Evolutionary conservation across 2,797 vertebrate genomes (phyloP), one percentile per base, ranked within the genome.

Genomic region (Sebastes flavidus): DNA sequence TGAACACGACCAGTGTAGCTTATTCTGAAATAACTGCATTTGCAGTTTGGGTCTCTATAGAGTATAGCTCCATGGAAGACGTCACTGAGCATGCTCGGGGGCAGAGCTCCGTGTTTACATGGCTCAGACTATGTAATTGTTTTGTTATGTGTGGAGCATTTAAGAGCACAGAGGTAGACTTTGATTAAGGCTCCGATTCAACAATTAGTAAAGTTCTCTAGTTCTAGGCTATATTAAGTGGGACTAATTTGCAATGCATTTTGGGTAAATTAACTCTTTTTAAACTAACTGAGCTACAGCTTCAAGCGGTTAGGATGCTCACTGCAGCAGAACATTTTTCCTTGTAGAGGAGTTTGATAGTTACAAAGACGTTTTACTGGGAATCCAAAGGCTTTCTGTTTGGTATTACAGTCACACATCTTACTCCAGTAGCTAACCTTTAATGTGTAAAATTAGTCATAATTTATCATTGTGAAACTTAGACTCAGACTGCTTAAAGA

Each of bases 221-320:
- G 52, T 70, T 75, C 27, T 4, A 49, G 85, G 59, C 38, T 75
- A 67, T 70, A 52, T 75, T 81, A 70, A 72, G 66, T 76, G 49
- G 70, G 61, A 32, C 61, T 78, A 34, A 80, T 74, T 80, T 81
- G 54, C 12, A 59, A 36, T 65, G 55, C 59, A 63, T 75, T 74
- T 42, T 55, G 46, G 69, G 67, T 68, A 70, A 70, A 80, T 85
- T 24, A 56, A 61, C 16, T 22, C 0, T 34, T 70, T 60, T 68
- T 65, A 29, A 58, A 60, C 6, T 10, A 65, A 55, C 32, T 34
- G 55, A 72, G n/a, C 62, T 34, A 24, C 22, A 42, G 59, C 78
- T 85, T 58, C 32, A 46, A 61, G 58, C 24, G 13, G n/a, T 72
- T 20, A 24, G 10, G 42, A 38, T 63, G 54, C 46, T 59, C 59